These are phyloP conservation scores for Chamaea fasciata DNA, from an alignment of 2,113 vertebrate genomes.

Conservation along the genomic window DNA sequence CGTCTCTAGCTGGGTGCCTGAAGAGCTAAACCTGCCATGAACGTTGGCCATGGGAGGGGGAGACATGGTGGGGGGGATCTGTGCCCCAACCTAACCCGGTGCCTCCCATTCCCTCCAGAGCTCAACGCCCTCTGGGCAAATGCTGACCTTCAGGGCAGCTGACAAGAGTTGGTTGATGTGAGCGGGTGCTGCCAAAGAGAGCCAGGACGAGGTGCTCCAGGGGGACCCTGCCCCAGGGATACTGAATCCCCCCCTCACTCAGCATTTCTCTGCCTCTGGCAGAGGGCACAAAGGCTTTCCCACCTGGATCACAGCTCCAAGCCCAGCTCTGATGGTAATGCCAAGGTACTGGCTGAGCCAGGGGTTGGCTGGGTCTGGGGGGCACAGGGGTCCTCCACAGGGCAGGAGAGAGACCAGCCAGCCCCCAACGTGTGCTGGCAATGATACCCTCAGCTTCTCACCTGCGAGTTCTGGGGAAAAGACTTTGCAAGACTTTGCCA, in stretches of 20 bases:
- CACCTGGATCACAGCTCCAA: fast-evolving
- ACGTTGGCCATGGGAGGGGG: fast-evolving
- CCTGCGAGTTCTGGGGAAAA: background rate
- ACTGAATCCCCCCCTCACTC: fast-evolving
- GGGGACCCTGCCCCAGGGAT: background rate
- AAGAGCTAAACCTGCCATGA: background rate
- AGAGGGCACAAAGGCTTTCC: background rate
- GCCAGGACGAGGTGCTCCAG: fast-evolving
- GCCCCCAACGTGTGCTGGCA: fast-evolving
- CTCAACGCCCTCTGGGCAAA: background rate
- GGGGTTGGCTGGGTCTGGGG: background rate
- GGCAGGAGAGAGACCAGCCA: background rate
- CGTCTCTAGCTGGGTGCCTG: background rate
- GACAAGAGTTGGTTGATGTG: background rate
- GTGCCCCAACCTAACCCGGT: background rate
- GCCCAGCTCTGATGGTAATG: background rate
- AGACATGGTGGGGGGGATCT: fast-evolving
- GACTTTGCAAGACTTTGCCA: background rate
- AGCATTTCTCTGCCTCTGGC: background rate
- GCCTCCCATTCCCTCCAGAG: fast-evolving
- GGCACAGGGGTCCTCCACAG: background rate
- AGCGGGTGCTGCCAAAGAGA: background rate
- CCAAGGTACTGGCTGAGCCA: background rate
- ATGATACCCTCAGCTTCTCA: background rate
- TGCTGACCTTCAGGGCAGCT: fast-evolving